These are phyloP conservation scores for Macaria notata DNA, from an alignment of 2,888 invertebrate species.

Conservation along the genomic window DNA sequence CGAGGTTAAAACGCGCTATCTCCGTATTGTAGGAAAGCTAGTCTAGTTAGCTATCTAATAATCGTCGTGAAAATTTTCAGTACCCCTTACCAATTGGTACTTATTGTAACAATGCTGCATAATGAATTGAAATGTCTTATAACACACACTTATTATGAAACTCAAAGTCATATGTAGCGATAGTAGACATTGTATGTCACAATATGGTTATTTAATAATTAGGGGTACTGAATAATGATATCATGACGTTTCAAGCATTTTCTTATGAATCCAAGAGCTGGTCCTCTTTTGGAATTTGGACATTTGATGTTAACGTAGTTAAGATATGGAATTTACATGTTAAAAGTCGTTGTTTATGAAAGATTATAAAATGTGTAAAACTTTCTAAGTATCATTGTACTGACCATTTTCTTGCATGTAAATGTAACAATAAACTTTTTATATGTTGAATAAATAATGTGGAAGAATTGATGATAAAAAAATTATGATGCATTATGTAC, in stretches of 20 bases:
- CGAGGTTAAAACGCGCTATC: slow-evolving; percentile 75
- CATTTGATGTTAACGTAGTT: slow-evolving; percentile 35
- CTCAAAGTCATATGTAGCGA: no score
- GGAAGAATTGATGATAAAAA: neutral
- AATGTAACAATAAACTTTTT: slow-evolving; percentile 16
- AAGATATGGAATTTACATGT: slow-evolving; percentile 36
- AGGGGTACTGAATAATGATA: neutral
- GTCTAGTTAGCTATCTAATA: slow-evolving; percentile 62
- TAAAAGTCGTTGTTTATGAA: slow-evolving; percentile 38
- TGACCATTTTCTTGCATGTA: slow-evolving; percentile 14
- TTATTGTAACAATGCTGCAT: no score
- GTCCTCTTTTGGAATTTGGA: slow-evolving; percentile 47
- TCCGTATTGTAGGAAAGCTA: slow-evolving; percentile 74
- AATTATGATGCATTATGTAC: no score
- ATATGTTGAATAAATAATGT: slow-evolving; percentile 6
- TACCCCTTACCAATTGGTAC: no score
- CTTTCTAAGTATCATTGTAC: slow-evolving; percentile 15
- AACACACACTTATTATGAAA: no score
- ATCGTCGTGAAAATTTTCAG: slow-evolving; percentile 30
- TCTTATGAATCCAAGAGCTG: slow-evolving; percentile 68
- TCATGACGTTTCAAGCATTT: slow-evolving; percentile 45
- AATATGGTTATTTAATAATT: no score
- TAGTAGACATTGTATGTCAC: no score
- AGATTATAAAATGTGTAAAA: slow-evolving; percentile 27
- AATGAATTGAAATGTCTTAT: no score